A percentile compares a stretch with the other conserved stretches of the same genome.
Conservation (phyloP, 2,888 invertebrate species). For the Ethmia dodecea region DNA sequence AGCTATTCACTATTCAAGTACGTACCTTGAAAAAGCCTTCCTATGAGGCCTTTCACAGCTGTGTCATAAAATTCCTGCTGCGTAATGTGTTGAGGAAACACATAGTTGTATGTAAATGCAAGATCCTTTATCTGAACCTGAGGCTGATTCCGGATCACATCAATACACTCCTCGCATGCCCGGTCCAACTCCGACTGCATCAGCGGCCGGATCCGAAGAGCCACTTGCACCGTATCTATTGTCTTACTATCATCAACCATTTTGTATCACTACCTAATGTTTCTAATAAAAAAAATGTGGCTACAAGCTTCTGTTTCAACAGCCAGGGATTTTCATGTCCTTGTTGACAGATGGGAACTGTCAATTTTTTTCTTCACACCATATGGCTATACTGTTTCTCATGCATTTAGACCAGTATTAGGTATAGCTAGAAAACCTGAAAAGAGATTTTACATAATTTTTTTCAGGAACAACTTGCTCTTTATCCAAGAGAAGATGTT, state of each 20-base stretch:
- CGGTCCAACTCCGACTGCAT: constrained; percentile 83
- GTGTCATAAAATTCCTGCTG: constrained; percentile 86
- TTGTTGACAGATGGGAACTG: constrained; percentile 16
- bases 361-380: constrained; percentile 25
- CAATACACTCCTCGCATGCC: constrained; percentile 86
- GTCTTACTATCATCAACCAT: constrained; percentile 56
- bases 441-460: too few relatives aligned
- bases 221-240: constrained; percentile 84
- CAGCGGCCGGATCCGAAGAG: constrained; percentile 89
- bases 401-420: too few relatives aligned
- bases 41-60: constrained; percentile 83
- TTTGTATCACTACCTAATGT: constrained; percentile 24
- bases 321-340: constrained; percentile 14
- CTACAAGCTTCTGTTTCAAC: constrained; percentile 3
- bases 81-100: constrained; percentile 82
- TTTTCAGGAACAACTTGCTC: too few relatives aligned
- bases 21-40: constrained; percentile 87
- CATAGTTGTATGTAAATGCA: constrained; percentile 90
- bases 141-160: constrained; percentile 79
- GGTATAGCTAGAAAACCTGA: too few relatives aligned
- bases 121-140: constrained; percentile 86
- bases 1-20: constrained; percentile 5
- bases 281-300: background rate
- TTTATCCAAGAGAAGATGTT: too few relatives aligned
- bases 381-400: constrained; percentile 16